These are phyloP conservation scores for Nebria brevicollis DNA, from an alignment of 2,888 invertebrate genomes.

Conservation along the genomic window DNA sequence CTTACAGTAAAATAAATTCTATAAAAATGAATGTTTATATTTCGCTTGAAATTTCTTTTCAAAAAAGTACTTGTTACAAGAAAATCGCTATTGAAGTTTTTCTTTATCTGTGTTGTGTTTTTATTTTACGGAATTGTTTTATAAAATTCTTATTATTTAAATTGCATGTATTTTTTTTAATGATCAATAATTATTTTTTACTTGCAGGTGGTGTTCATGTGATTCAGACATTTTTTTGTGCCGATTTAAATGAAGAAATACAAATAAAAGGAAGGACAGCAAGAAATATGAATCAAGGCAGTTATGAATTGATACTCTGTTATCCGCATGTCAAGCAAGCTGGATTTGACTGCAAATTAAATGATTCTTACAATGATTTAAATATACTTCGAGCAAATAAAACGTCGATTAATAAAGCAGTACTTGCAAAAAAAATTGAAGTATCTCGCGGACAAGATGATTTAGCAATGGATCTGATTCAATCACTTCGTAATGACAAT, in stretches of 20 bases:
- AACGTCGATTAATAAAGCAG: not conserved
- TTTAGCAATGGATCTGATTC: slow-evolving; percentile 20
- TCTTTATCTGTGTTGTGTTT: too few relatives aligned
- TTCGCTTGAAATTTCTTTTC: too few relatives aligned
- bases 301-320: slow-evolving; percentile 24
- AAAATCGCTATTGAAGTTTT: too few relatives aligned
- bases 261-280: slow-evolving; percentile 32
- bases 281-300: slow-evolving; percentile 25
- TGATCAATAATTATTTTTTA: not conserved
- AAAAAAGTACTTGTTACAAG: too few relatives aligned
- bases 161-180: too few relatives aligned
- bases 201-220: slow-evolving; percentile 29
- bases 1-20: too few relatives aligned
- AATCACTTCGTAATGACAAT: slow-evolving; percentile 11
- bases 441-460: slow-evolving; percentile 11
- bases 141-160: too few relatives aligned
- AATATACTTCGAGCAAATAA: not conserved
- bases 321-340: slow-evolving; percentile 10
- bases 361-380: not conserved
- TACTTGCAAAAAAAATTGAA: slow-evolving; percentile 18
- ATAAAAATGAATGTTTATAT: too few relatives aligned
- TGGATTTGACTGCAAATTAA: slow-evolving; percentile 3
- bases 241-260: slow-evolving; percentile 29
- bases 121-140: too few relatives aligned
- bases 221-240: slow-evolving; percentile 29